Evolutionary conservation across 2,113 vertebrate species (phyloP).

Genomic region (Periophthalmodon schlosseri): DNA sequence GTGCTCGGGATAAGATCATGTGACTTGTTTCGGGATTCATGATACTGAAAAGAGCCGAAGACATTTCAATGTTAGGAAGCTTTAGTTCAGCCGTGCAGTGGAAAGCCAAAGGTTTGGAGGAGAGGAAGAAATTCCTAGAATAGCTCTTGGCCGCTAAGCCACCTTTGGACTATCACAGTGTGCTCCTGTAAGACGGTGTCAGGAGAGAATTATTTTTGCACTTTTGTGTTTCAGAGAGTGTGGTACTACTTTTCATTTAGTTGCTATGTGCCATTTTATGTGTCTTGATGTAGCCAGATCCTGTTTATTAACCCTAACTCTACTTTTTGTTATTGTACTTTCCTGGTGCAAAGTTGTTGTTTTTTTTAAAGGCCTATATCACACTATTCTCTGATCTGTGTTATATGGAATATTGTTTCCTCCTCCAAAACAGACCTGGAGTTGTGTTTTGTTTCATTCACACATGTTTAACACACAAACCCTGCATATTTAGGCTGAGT

Average conservation of each 20-base stretch:
- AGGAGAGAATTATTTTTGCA: constrained; percentile 68
- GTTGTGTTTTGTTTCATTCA: no score
- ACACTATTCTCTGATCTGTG: no score
- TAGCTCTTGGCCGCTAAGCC: constrained; percentile 71
- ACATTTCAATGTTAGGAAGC: constrained; percentile 45
- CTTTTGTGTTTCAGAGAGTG: constrained; percentile 54
- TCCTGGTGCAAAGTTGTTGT: no score
- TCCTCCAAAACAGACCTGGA: no score
- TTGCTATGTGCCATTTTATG: neutral
- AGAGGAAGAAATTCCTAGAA: constrained; percentile 71
- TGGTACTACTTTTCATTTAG: constrained; percentile 27
- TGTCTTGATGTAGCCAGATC: no score
- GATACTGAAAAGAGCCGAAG: constrained; percentile 36
- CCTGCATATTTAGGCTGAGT: no score
- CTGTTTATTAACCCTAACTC: no score
- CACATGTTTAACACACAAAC: no score
- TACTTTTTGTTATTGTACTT: no score
- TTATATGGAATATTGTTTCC: no score
- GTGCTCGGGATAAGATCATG: constrained; percentile 57
- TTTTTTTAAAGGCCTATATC: no score
- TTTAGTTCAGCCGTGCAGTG: constrained; percentile 50
- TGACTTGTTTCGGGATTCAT: constrained; percentile 35
- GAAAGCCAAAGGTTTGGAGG: constrained; percentile 64
- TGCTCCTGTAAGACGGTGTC: constrained; percentile 71
- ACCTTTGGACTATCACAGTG: constrained; percentile 75